phyloP scores from a whole-genome alignment of 1,140 invertebrate genomes.

The Lasioglossum baleicum region DNA sequence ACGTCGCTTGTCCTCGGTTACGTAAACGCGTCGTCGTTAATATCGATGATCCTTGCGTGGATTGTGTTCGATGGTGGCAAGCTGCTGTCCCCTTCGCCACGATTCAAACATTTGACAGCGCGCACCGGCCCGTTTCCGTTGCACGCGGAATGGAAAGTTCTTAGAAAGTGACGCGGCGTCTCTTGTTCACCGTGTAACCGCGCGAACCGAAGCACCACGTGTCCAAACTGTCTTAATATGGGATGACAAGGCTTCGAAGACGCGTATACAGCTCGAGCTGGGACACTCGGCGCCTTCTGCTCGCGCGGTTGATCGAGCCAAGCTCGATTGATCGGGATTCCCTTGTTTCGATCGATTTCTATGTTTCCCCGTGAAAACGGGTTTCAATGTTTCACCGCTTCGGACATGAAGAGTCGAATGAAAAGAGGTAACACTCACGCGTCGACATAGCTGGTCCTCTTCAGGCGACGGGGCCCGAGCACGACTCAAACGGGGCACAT shows the following conservation, averaged over 20 bases:
- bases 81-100: too few species aligned
- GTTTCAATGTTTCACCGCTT: too few species aligned
- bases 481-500: slow-evolving; percentile 41
- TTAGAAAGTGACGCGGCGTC: neutral
- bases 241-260: neutral
- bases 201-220: neutral
- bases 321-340: too few species aligned
- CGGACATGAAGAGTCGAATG: neutral
- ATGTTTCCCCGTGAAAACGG: too few species aligned
- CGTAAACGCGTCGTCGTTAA: neutral
- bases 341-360: too few species aligned
- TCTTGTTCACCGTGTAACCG: neutral
- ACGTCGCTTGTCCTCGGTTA: neutral
- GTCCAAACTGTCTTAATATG: neutral
- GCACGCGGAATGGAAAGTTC: neutral
- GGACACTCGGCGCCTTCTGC: too few species aligned
- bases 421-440: slow-evolving; percentile 50
- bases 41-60: neutral
- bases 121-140: neutral
- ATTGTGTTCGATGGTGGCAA: too few species aligned
- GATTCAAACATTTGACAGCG: neutral
- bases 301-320: too few species aligned
- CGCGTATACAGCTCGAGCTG: too few species aligned
- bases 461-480: slow-evolving; percentile 38
- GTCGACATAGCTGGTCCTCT: slow-evolving; percentile 47